phyloP scores from a whole-genome alignment of 2,888 invertebrate species.

The Branchellion lobata region DNA sequence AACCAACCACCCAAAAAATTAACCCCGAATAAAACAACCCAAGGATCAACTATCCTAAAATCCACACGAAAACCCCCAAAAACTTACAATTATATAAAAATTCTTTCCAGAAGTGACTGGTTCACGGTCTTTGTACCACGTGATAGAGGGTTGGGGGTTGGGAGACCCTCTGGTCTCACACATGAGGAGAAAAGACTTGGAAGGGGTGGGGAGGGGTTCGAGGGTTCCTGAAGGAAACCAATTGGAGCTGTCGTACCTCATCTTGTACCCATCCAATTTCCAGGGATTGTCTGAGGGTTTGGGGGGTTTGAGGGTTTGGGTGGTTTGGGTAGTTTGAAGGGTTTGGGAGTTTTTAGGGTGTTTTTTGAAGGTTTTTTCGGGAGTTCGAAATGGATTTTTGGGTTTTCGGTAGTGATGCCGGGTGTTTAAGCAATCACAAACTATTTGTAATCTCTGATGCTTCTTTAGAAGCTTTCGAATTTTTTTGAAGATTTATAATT shows the following conservation, averaged over 20 bases:
- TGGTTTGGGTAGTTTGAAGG: no score
- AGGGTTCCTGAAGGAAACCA: conserved; percentile 49
- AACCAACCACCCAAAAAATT: no score
- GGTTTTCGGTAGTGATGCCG: not conserved
- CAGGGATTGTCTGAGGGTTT: conserved; percentile 52
- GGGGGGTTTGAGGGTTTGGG: no score
- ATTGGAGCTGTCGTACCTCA: conserved; percentile 52
- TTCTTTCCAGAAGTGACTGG: conserved; percentile 49
- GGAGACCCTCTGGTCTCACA: conserved; percentile 52
- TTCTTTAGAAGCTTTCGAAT: no score
- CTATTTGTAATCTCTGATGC: no score
- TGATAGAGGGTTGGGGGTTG: conserved; percentile 51
- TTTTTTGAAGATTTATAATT: no score
- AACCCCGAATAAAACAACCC: not conserved
- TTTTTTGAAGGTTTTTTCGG: no score
- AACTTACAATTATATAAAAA: conserved; percentile 53
- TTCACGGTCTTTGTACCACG: conserved; percentile 51
- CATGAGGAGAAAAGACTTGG: conserved; percentile 53
- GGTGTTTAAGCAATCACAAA: no score
- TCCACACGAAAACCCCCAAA: not conserved
- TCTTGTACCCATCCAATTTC: conserved; percentile 53
- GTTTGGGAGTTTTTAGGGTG: no score
- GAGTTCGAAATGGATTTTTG: not conserved
- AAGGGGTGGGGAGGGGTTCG: conserved; percentile 50
- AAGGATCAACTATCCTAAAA: not conserved